Evolutionary conservation across 2,888 invertebrate genomes (phyloP), one percentile per base, ranked within the genome.

Genomic region (Herminia tarsipennalis): DNA sequence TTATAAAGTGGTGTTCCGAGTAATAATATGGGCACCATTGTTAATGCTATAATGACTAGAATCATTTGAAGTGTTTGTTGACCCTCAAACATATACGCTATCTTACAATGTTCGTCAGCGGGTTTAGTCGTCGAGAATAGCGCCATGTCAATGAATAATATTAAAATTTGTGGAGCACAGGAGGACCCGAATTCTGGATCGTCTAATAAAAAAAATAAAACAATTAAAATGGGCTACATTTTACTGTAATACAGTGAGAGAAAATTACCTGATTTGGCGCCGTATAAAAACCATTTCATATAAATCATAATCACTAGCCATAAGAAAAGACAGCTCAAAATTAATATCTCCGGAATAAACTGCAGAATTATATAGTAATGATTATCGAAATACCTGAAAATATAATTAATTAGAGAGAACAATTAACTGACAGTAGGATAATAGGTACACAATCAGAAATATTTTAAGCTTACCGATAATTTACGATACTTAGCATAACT

Each of bases 331-430:
- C 95, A 92, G n/a, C 93, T 47, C 32, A 99, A 87, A 84, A 99
- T 98, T n/a, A 98, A 50, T 6, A 98, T 70, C 89, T 98, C 97
- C 0, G 99, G 99, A 52, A 99, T 76, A 78, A 98, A 98, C 84
- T 97, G 96, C 49, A 97, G 89, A 30, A 95, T 55, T 22, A 96
- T 93, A 41, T 92, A 92, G 18, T 93, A 83, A 17, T 89, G 83
- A 21, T 92, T 92, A 47, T 91, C 92, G 76, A 94, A 95, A 73
- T 95, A 92, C 5, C 94, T 93, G 37, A 38, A 56, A 65, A 36
- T 76, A 12, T 90, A 78, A 14, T 13, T 27, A 12, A 28, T 8
- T 5, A 5, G 0, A 13, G 2, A 28, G 3, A 12, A 24, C 24
- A 8, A n/a, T 10, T 16, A 16, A 30, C n/a, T 30, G n/a, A 10